These are phyloP conservation scores for Labrus mixtus DNA, from an alignment of 2,113 vertebrate species.

Conservation along the genomic window DNA sequence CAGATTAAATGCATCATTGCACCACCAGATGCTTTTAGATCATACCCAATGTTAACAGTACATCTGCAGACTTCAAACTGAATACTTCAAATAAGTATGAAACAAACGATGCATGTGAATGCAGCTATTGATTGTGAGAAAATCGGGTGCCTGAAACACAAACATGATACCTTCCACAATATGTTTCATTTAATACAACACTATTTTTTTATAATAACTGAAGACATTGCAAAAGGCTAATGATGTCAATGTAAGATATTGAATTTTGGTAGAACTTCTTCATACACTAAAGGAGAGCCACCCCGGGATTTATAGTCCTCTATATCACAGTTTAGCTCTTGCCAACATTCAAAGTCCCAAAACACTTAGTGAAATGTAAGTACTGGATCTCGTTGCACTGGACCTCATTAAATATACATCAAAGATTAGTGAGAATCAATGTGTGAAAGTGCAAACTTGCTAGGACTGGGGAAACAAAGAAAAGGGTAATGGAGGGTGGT, in stretches of 20 bases:
- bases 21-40: too few relatives aligned
- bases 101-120: too few relatives aligned
- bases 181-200: background rate
- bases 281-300: background rate
- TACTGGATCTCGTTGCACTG: constrained; percentile 42
- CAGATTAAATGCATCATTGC: too few relatives aligned
- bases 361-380: constrained; percentile 49
- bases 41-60: too few relatives aligned
- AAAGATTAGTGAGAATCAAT: constrained; percentile 59
- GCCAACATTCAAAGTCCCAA: constrained; percentile 3
- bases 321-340: constrained; percentile 18
- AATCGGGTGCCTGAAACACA: too few relatives aligned
- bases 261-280: background rate
- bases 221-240: background rate
- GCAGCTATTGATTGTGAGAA: too few relatives aligned
- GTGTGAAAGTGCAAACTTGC: constrained; percentile 52
- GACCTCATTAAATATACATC: constrained; percentile 82
- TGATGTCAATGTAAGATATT: background rate
- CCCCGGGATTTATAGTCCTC: background rate
- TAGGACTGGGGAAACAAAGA: constrained; percentile 26
- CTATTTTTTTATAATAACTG: background rate
- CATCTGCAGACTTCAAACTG: too few relatives aligned
- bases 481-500: constrained; percentile 42
- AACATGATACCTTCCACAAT: too few relatives aligned
- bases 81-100: too few relatives aligned